A percentile compares a stretch with the other conserved stretches of the same genome.
phyloP scores from a whole-genome alignment of 2,888 invertebrate genomes.

The Nymphalis urticae region DNA sequence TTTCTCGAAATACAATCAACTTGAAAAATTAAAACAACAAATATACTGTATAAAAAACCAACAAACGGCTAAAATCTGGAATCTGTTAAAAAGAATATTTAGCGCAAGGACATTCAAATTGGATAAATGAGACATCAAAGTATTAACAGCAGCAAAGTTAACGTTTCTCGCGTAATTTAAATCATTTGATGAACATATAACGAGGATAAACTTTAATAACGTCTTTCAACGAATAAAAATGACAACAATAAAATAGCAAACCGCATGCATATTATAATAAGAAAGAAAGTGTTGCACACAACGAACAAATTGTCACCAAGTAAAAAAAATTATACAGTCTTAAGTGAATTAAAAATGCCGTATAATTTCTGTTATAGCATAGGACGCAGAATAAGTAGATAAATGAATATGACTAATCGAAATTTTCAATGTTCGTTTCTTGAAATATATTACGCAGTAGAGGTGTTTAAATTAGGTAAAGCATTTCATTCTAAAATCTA shows the following conservation, averaged over 20 bases:
- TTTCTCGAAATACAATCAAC: slow-evolving; percentile 10
- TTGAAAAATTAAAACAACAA: slow-evolving; percentile 12
- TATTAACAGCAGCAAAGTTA: background rate
- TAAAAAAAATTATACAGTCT: slow-evolving; percentile 32
- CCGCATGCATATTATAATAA: slow-evolving; percentile 31
- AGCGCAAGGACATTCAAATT: slow-evolving; percentile 11
- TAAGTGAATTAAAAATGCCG: slow-evolving; percentile 34
- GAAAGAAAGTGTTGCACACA: slow-evolving; percentile 14
- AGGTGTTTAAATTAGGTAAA: slow-evolving; percentile 3
- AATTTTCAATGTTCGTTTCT: background rate
- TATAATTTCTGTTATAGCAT: slow-evolving; percentile 11
- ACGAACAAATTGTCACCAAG: slow-evolving; percentile 16
- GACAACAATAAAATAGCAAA: slow-evolving; percentile 29
- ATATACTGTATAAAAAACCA: slow-evolving; percentile 17
- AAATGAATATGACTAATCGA: background rate
- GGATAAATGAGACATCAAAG: background rate
- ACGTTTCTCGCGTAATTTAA: background rate
- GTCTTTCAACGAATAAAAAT: slow-evolving; percentile 26
- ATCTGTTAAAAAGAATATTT: slow-evolving; percentile 19
- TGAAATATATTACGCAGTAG: background rate
- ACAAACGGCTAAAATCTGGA: slow-evolving; percentile 15
- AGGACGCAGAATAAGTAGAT: slow-evolving; percentile 7
- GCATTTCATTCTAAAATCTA: slow-evolving; percentile 38
- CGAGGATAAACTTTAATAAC: slow-evolving; percentile 14
- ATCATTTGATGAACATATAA: background rate